Evolutionary conservation across 92 coral and sea anemone genomes (phyloP).

Genomic region (Palythoa grandis): DNA sequence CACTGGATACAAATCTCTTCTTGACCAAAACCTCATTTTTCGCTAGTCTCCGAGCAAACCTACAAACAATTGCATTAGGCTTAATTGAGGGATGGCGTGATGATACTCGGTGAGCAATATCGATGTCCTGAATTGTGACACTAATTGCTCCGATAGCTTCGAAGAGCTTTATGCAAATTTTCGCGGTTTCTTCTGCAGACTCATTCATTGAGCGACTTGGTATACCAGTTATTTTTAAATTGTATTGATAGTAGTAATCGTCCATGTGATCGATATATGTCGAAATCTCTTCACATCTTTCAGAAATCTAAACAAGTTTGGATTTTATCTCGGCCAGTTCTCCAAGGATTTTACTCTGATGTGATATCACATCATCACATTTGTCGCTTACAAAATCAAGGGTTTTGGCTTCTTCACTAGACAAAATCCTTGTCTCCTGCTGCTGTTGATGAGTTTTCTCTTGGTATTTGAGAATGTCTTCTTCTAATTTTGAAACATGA

Average conservation of each 20-base stretch:
- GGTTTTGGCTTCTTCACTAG: too few species aligned
- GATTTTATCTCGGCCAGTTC: not conserved
- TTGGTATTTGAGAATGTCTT: too few species aligned
- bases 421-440: too few species aligned
- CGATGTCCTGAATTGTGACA: not conserved
- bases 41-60: not conserved
- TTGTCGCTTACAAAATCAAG: too few species aligned
- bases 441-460: too few species aligned
- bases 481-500: too few species aligned
- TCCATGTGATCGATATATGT: not conserved
- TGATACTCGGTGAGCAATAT: conserved; percentile 3
- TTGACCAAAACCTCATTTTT: not conserved
- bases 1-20: conserved; percentile 1
- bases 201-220: not conserved
- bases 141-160: not conserved
- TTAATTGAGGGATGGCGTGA: not conserved
- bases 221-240: not conserved
- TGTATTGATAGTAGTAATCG: not conserved
- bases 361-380: too few species aligned
- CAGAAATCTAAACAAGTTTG: not conserved
- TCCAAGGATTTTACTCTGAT: too few species aligned
- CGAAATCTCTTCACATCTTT: not conserved
- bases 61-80: not conserved
- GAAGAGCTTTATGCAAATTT: not conserved
- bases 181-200: not conserved